Conservation (phyloP, 2,113 vertebrate genomes). For the Brevimyrus niger region DNA sequence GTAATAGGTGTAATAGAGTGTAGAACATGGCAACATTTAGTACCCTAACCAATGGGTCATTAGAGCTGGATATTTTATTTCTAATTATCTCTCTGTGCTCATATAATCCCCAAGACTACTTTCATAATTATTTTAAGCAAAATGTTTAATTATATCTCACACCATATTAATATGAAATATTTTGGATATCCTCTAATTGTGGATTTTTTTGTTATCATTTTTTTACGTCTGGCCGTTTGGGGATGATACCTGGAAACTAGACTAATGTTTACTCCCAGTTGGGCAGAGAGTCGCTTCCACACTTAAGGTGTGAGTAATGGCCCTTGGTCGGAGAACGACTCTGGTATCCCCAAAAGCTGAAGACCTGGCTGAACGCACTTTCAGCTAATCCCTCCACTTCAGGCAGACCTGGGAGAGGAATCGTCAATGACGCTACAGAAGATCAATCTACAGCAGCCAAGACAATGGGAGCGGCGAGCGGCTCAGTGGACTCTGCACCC, state of each 20-base stretch:
- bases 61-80: background rate
- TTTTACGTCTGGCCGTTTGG: background rate
- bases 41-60: slow-evolving; percentile 1
- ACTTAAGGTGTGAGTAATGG: background rate
- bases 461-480: background rate
- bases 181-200: background rate
- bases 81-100: background rate
- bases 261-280: background rate
- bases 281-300: background rate
- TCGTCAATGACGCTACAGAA: background rate
- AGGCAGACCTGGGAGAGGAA: background rate
- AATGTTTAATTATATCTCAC: background rate
- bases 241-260: background rate
- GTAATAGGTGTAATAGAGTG: background rate
- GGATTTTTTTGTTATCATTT: background rate
- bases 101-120: background rate
- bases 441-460: background rate
- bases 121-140: slow-evolving; percentile 12
- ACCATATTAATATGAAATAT: slow-evolving; percentile 8
- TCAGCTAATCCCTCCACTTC: background rate
- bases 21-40: background rate
- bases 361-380: background rate
- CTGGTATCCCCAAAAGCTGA: background rate
- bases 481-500: background rate
- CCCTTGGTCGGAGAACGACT: background rate